These are phyloP conservation scores for Drosophila yooni DNA, from an alignment of 2,888 invertebrate species.

Conservation along the genomic window DNA sequence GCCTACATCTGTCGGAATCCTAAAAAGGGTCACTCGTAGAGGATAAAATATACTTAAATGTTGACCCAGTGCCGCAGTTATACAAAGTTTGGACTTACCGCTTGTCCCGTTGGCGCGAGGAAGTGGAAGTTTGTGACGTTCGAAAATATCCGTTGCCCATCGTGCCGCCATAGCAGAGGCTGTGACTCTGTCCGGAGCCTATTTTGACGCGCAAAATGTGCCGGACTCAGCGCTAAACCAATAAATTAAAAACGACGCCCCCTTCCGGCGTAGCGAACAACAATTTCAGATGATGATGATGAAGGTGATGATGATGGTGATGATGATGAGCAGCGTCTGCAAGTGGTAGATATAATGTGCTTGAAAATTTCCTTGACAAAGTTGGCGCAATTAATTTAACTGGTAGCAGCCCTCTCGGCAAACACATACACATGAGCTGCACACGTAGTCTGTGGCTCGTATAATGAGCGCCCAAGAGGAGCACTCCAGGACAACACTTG, in stretches of 20 bases:
- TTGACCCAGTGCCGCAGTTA: slow-evolving; percentile 4
- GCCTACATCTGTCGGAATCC: slow-evolving; percentile 32
- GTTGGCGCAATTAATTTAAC: slow-evolving; percentile 37
- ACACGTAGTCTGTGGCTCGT: slow-evolving; percentile 12
- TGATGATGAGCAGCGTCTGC: slow-evolving; percentile 43
- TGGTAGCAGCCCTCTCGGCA: slow-evolving; percentile 9
- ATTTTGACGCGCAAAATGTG: slow-evolving; percentile 85
- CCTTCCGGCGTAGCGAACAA: slow-evolving; percentile 6
- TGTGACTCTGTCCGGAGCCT: slow-evolving; percentile 87
- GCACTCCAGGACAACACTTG: slow-evolving; percentile 34
- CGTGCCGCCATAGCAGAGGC: slow-evolving; percentile 86
- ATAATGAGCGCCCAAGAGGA: slow-evolving; percentile 49
- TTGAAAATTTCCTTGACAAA: slow-evolving; percentile 45
- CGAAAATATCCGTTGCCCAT: slow-evolving; percentile 85
- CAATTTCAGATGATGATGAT: slow-evolving; percentile 7
- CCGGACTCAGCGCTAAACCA: slow-evolving; percentile 56
- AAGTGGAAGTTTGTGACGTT: slow-evolving; percentile 84
- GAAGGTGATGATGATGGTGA: slow-evolving; percentile 11
- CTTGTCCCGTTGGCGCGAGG: slow-evolving; percentile 85
- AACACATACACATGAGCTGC: slow-evolving; percentile 17
- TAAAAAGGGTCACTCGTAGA: slow-evolving; percentile 27
- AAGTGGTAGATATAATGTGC: slow-evolving; percentile 61
- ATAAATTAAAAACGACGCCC: slow-evolving; percentile 9
- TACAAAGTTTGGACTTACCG: slow-evolving; percentile 84
- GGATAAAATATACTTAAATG: slow-evolving; percentile 17